Evolutionary conservation across 2,113 vertebrate genomes (phyloP), one percentile per base, ranked within the genome.

Genomic region (Phycodurus eques): DNA sequence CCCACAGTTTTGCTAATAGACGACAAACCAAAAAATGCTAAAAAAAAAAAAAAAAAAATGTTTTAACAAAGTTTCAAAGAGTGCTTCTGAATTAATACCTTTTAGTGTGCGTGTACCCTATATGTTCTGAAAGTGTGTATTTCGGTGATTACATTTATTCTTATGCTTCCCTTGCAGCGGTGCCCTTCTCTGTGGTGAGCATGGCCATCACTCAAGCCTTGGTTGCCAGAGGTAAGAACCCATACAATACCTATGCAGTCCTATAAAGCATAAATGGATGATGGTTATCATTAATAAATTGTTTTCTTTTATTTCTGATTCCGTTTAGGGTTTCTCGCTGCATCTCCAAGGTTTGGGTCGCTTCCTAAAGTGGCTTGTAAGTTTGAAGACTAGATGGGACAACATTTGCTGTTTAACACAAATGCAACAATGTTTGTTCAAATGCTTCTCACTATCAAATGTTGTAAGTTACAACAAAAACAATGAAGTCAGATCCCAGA

Each of bases 321-420:
- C 31, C 31, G 7, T 61, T 61, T 17, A 99, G 97, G 96, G 83
- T 68, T 87, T 71, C 84, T 98, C 72, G 84, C 90, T 81, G 79
- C 93, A 65, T 94, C 88, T 72, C 89, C 94, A 67, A 93, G 92
- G 83, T 94, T 95, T 83, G 95, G 96, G 46, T 91, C 95, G 39
- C 72, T 95, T 31, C 91, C 93, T 1, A 98, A 98, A 92, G 78
- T 98, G 81, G 89, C 83, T 51, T 93, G 97, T 98, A 91, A 97
- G 97, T 98, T 74, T 19, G 42, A 17, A 17, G 31, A 61, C 59
- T 33, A n/a, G 57, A 14, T 33, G 57, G 2, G 33, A 3, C 17
- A 35, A 17, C 33, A n/a, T n/a, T 22, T 56, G 20, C 11, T 11
- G 9, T 56, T 56, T 15, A 19, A 51, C 49, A 19, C 15, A 19